These are phyloP conservation scores for Prunella strophiata DNA, from an alignment of 2,797 vertebrate species.

Conservation along the genomic window DNA sequence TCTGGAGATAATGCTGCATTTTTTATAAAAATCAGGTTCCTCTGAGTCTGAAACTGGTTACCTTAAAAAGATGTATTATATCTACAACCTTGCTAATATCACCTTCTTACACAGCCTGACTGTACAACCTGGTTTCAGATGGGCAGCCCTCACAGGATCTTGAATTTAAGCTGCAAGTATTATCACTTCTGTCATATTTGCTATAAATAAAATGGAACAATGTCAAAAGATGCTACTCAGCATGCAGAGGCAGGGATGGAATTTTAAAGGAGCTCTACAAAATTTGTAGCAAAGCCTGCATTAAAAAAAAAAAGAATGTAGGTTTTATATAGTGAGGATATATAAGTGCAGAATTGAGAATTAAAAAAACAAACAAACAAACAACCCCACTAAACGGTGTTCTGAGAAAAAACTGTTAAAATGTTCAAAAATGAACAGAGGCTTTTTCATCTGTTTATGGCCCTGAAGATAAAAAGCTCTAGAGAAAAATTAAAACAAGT, in stretches of 20 bases:
- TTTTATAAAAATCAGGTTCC: background rate
- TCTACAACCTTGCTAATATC: conserved; percentile 12
- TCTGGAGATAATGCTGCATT: background rate
- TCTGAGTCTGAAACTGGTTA: background rate
- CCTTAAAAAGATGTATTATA: background rate
- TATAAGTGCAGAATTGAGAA: background rate
- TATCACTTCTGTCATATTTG: conserved; percentile 51
- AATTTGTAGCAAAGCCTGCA: background rate
- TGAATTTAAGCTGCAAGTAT: conserved; percentile 38
- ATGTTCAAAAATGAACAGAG: background rate
- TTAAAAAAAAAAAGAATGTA: background rate
- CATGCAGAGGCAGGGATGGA: background rate
- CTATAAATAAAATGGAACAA: conserved; percentile 65
- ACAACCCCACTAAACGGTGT: accelerated
- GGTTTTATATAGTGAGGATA: background rate
- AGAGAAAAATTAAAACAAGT: conserved; percentile 57
- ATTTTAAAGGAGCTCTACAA: conserved; percentile 21
- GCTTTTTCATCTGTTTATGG: background rate
- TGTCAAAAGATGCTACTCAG: conserved; percentile 45
- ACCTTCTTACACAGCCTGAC: conserved; percentile 20
- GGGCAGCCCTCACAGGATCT: conserved; percentile 25
- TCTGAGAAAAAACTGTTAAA: background rate
- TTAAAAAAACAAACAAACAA: background rate
- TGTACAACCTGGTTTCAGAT: conserved; percentile 38
- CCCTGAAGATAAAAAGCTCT: conserved; percentile 24